Evolutionary conservation across 2,797 vertebrate genomes (phyloP).

Genomic region (Gila robusta): DNA sequence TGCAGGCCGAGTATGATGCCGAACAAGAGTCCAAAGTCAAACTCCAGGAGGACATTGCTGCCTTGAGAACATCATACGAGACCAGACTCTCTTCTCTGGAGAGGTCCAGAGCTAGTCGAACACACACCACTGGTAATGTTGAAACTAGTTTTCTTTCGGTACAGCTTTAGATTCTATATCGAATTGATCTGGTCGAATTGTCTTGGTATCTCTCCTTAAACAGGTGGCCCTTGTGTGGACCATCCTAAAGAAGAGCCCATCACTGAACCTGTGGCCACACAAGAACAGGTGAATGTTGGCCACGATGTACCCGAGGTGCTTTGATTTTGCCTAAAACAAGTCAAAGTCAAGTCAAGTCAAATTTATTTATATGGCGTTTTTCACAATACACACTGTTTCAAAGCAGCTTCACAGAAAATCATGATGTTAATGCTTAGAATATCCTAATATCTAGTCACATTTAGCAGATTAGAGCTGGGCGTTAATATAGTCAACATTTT

Average conservation of each 20-base stretch:
- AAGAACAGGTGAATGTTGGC: constrained; percentile 46
- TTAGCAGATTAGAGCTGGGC: not conserved
- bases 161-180: not conserved
- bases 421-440: not conserved
- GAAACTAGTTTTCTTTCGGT: not conserved
- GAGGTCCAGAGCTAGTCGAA: constrained; percentile 68
- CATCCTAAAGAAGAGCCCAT: constrained; percentile 53
- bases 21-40: constrained; percentile 85
- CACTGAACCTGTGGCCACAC: constrained; percentile 35
- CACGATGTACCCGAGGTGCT: constrained; percentile 58
- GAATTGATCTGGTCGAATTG: not conserved
- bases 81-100: constrained; percentile 81
- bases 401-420: not conserved
- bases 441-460: not conserved
- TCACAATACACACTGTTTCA: not conserved
- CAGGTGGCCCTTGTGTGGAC: not conserved
- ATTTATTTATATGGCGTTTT: not conserved
- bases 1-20: constrained; percentile 85
- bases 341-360: not conserved
- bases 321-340: not conserved
- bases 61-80: constrained; percentile 81
- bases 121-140: constrained; percentile 56
- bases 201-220: not conserved
- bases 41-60: constrained; percentile 86
- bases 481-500: not conserved